These are phyloP conservation scores for Tarsius wallacei DNA, from an alignment of 2,797 vertebrate species.

Conservation along the genomic window DNA sequence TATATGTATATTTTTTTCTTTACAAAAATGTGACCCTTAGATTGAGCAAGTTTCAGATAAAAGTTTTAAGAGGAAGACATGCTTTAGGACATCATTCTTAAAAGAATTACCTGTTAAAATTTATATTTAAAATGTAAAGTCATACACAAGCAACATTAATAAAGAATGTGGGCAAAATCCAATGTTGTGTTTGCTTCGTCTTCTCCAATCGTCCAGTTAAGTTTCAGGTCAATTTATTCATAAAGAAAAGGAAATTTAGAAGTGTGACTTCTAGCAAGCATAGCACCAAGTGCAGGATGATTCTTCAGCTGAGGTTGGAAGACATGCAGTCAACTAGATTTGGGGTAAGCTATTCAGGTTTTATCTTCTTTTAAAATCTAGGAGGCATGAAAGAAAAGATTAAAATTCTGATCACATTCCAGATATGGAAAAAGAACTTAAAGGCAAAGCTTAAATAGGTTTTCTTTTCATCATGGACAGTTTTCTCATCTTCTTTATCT, in stretches of 20 bases:
- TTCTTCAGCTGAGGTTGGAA: accelerated
- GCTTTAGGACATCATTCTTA: neutral
- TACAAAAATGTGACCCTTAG: neutral
- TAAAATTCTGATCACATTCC: neutral
- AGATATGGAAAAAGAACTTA: neutral
- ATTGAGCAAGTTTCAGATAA: neutral
- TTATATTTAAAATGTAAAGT: neutral
- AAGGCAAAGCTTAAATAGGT: constrained; percentile 10
- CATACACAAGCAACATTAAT: neutral
- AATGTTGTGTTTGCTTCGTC: neutral
- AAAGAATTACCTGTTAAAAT: neutral
- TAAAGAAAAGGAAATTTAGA: neutral
- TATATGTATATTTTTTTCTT: too few relatives aligned
- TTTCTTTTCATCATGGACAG: constrained; percentile 49
- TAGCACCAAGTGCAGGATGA: accelerated
- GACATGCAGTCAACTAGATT: accelerated
- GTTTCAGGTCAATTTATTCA: neutral
- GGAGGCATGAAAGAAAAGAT: neutral
- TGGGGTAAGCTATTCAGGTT: neutral
- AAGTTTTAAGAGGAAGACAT: neutral
- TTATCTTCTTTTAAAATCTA: neutral
- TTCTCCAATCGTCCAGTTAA: accelerated
- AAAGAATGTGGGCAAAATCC: neutral
- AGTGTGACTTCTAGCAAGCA: accelerated
- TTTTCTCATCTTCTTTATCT: neutral